Base-by-base conservation (phyloP, 2,888 invertebrate species). In the Coleophora deauratella region DNA sequence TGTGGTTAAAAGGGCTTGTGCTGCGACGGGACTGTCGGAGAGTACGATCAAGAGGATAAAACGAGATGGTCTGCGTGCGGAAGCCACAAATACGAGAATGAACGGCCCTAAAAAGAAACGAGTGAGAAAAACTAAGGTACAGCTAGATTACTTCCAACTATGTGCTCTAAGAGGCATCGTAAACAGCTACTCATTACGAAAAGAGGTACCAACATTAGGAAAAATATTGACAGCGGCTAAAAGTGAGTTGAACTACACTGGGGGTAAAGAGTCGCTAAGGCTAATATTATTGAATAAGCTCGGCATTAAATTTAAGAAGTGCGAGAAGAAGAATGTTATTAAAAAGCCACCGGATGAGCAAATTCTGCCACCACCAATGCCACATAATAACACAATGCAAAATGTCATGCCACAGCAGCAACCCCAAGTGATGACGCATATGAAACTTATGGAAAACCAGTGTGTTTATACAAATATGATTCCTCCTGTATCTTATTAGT, bases 251-350 rank as follows among this genome's bases (percentile, higher is more conserved):
- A 81, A 82, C 43, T 85, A 81, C 43, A 57, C 71, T 6, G 84
- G 84, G 0, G 82, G 82, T 1, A 84, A 82, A 39, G 84, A 84
- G 49, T 82, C 84, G 12, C 47, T 85, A 15, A 58, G 82, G 49
- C 58, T 82, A 61, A 85, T 85, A 57, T 55, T 85, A 37, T 57
- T 81, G 40, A 84, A 85, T 54, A 84, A 84, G 51, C 54, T 84
- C 10, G 84, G 84, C 41, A 84, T 82, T 51, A 84, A 84, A 52
- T 84, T 84, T 57, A 84, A 84, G 54, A 84, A 84, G 51, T 81
- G 82, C 28, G 84, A 84, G 51, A 82, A 84, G 51, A 84, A 84
- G 50, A 80, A 73, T 55, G 14, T 21, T 21, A 6, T 14, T 15
- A 81, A 80, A 40, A 78, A 78, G 46, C 77, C 76, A 0, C 75